Conservation (phyloP, 2,797 vertebrate genomes). For the Choloepus didactylus region DNA sequence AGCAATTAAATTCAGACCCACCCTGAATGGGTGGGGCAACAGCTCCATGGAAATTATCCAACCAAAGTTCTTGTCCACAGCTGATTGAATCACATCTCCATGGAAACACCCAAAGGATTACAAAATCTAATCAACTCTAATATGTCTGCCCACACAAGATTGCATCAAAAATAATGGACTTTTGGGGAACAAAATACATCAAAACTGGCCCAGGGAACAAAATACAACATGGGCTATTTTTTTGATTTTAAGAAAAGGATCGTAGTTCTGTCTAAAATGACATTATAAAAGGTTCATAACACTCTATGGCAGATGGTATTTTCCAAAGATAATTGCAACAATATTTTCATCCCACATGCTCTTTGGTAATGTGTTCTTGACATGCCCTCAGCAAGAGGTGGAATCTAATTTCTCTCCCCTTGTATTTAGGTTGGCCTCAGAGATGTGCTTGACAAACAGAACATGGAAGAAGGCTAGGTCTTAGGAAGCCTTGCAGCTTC, state of each 20-base stretch:
- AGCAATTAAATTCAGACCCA: too few relatives aligned
- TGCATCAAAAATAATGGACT: too few relatives aligned
- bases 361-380: background rate
- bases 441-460: background rate
- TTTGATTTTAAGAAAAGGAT: background rate
- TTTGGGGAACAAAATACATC: too few relatives aligned
- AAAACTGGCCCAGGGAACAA: background rate
- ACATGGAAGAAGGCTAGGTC: background rate
- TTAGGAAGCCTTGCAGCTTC: background rate
- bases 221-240: background rate
- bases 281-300: background rate
- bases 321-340: constrained; percentile 3
- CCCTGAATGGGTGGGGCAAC: too few relatives aligned
- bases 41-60: too few relatives aligned
- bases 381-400: background rate
- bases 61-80: too few relatives aligned
- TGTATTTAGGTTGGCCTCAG: background rate
- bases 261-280: background rate
- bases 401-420: background rate
- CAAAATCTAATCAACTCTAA: too few relatives aligned
- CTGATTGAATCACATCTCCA: too few relatives aligned
- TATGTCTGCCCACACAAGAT: too few relatives aligned
- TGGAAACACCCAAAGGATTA: too few relatives aligned
- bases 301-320: background rate
- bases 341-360: background rate